phyloP scores from a whole-genome alignment of 2,888 invertebrate genomes.

The Ochropleura leucogaster region DNA sequence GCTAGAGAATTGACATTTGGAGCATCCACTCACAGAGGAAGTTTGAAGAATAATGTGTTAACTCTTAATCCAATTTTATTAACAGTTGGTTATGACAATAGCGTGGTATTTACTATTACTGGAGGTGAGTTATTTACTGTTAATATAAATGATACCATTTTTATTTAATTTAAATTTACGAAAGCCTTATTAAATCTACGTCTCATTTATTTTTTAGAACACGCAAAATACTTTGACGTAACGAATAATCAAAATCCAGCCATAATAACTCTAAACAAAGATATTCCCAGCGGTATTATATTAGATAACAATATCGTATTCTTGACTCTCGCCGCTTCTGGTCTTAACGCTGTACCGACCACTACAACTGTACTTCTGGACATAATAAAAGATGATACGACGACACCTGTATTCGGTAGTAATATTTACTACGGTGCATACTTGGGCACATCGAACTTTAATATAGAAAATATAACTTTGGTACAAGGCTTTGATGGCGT shows the following conservation, averaged over 20 bases:
- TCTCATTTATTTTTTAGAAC: constrained; percentile 69
- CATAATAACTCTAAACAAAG: constrained; percentile 62
- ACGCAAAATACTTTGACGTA: constrained; percentile 69
- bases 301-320: constrained; percentile 75
- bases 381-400: constrained; percentile 78
- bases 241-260: constrained; percentile 69
- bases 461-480: constrained; percentile 74
- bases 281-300: constrained; percentile 75
- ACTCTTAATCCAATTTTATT: constrained; percentile 72
- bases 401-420: constrained; percentile 78
- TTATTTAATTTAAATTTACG: background rate
- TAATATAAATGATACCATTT: background rate
- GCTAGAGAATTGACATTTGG: constrained; percentile 79
- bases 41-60: constrained; percentile 71
- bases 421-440: constrained; percentile 77
- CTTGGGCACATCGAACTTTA: constrained; percentile 61
- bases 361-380: constrained; percentile 78
- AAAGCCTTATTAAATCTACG: background rate
- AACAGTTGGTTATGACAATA: constrained; percentile 71
- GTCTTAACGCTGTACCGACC: constrained; percentile 72
- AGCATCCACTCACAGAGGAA: constrained; percentile 75
- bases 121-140: constrained; percentile 75
- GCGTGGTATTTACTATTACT: constrained; percentile 71
- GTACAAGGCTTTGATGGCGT: constrained; percentile 78
- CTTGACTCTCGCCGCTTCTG: constrained; percentile 78